Evolutionary conservation across 2,797 vertebrate species (phyloP), one percentile per base, ranked within the genome.

Genomic region (Decapterus maruadsi): DNA sequence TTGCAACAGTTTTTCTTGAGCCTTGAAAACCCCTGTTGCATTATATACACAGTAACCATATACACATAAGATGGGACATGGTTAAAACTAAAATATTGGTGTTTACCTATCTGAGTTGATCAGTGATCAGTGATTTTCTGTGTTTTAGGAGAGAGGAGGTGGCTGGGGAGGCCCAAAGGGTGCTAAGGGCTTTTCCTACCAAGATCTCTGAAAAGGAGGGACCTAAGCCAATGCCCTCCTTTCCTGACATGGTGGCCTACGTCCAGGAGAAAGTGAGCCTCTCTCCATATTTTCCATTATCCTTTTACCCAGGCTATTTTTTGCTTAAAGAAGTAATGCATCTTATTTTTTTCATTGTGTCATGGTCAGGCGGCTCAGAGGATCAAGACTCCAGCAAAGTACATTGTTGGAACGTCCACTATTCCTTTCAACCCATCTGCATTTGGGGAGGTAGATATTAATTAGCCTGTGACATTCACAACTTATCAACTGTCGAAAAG

Each of bases 401-500:
- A 98, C 68, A 95, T 96, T 72, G 96, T 97, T 26, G 97, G 98
- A 88, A 98, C 97, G 45, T 92, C 96, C 10, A 96, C 95, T 0
- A 94, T 99, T 87, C 97, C 98, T 42, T 99, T 98, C 91, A 99
- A 99, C 89, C 98, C 98, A 56, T 97, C 97, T 83, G 97, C 98
- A 0, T 99, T 97, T 93, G 95, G 92, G 84, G 98, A 99, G 97
- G 98, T 99, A 95, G 90, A 54, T 46, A 68, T 65, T 0, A 36
- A 40, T 34, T 11, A 40, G 8, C 38, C 29, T 50, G 26, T 14
- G 56, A 9, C 10, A 63, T 63, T 22, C 10, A 6, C 19, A 6
- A 38, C 6, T 69, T 66, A 26, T 9, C 3, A 59, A 7, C 40
- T 42, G 40, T 42, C 2, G 10, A 42, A 42, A 42, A 42, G 40